Evolutionary conservation across 2,113 vertebrate genomes (phyloP), one percentile per base, ranked within the genome.

Genomic region (Aythya baeri): DNA sequence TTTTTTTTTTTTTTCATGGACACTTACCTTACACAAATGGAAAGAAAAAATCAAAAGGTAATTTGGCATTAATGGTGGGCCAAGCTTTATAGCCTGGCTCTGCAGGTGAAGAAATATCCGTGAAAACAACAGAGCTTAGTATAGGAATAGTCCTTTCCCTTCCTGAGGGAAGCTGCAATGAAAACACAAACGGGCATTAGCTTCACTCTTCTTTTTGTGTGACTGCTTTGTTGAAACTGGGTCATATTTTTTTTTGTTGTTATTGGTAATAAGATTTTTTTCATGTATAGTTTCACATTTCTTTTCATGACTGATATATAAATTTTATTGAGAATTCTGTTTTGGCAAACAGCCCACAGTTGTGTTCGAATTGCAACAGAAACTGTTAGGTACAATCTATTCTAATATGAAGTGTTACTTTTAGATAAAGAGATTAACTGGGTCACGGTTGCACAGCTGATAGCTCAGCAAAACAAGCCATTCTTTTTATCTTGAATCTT

Each of bases 1-100:
- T 23, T 36, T 62, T 62, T 62, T 21, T 11, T 36, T 13, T 4
- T 34, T 55, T 46, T 15, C 0, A 50, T 62, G 38, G 15, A 21
- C 20, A 61, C 93, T 93, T 98, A 96, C 91, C 15, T 98, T 91
- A 99, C 34, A 98, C 97, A 92, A 99, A 99, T 1, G 99, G 99
- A 86, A 99, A 99, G 98, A 99, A 99, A 96, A 99, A 99, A 95
- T 99, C 98, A 67, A 97, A 98, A 17, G 99, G 99, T 82, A 99
- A 98, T 88, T 97, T 99, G 93, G 98, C 98, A 13, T 99, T 83
- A 74, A 99, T 98, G 91, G 98, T 98, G 44, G 99, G 99, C 29
- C 72, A 98, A 21, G 98, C 98, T 94, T 98, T 98, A 97, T 98
- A 99, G 83, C 98, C 98, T 57, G 98, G 98, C 87, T 97, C 95